Evolutionary conservation across 2,113 vertebrate species (phyloP).

Genomic region (Onychorhynchus coronatus): DNA sequence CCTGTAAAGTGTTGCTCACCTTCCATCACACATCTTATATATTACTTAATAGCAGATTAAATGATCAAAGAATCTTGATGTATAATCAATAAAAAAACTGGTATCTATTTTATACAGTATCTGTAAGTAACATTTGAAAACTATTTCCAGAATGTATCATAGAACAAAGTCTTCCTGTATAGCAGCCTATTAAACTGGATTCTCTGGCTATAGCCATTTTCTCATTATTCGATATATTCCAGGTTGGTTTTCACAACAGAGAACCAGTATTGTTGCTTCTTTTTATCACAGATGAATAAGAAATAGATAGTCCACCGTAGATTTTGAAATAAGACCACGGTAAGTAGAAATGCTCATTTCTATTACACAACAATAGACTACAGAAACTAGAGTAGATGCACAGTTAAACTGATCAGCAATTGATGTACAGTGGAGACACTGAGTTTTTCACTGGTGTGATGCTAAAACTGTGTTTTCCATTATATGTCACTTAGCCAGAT

Average conservation of each 20-base stretch:
- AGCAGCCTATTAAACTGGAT: conserved; percentile 61
- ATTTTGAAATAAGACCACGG: background rate
- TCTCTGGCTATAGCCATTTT: conserved; percentile 48
- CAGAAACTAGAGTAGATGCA: background rate
- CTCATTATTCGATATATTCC: conserved; percentile 2
- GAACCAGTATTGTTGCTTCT: background rate
- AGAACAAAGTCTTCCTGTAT: conserved; percentile 67
- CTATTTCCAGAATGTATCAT: conserved; percentile 65
- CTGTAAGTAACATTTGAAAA: conserved; percentile 63
- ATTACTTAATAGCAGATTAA: conserved; percentile 46
- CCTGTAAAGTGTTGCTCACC: conserved; percentile 46
- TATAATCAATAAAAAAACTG: conserved; percentile 70
- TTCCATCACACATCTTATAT: conserved; percentile 25
- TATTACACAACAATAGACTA: background rate
- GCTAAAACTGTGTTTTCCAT: background rate
- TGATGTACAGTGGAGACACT: background rate
- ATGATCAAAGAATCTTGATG: conserved; percentile 35
- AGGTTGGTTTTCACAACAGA: background rate
- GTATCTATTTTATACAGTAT: conserved; percentile 70
- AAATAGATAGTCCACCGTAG: background rate
- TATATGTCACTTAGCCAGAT: background rate
- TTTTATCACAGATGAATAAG: background rate
- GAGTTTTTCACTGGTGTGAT: background rate
- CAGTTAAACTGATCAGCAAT: background rate
- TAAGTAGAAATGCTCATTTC: background rate